These are phyloP conservation scores for Mus spicilegus DNA, from an alignment of 2,113 vertebrate species.

Conservation along the genomic window DNA sequence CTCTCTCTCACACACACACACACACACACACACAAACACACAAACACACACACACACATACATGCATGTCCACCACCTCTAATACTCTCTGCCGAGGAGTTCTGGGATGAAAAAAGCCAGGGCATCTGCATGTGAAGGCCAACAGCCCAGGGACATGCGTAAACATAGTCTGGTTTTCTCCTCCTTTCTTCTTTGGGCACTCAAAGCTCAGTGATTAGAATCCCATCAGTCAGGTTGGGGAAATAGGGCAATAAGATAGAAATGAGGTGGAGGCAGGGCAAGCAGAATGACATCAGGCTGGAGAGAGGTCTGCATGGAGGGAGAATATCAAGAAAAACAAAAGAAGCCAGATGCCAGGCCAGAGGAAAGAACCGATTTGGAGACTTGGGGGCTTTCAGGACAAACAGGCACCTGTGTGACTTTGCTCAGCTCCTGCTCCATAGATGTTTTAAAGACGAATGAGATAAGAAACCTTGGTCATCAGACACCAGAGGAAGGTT, in stretches of 20 bases:
- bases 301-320: background rate
- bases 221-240: background rate
- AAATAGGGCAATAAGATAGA: background rate
- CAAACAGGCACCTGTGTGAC: background rate
- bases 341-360: background rate
- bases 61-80: background rate
- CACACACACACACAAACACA: too few relatives aligned
- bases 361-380: background rate
- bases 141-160: background rate
- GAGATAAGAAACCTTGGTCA: background rate
- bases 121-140: background rate
- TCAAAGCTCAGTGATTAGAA: background rate
- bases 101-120: background rate
- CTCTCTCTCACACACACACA: too few relatives aligned
- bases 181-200: background rate
- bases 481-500: background rate
- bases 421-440: background rate
- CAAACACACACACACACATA: too few relatives aligned
- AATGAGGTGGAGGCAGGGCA: accelerated
- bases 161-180: background rate
- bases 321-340: background rate
- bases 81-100: background rate
- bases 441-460: background rate
- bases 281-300: background rate
- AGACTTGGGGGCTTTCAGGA: background rate